Evolutionary conservation across 2,888 invertebrate genomes (phyloP).

Genomic region (Drosophila meridionalis): DNA sequence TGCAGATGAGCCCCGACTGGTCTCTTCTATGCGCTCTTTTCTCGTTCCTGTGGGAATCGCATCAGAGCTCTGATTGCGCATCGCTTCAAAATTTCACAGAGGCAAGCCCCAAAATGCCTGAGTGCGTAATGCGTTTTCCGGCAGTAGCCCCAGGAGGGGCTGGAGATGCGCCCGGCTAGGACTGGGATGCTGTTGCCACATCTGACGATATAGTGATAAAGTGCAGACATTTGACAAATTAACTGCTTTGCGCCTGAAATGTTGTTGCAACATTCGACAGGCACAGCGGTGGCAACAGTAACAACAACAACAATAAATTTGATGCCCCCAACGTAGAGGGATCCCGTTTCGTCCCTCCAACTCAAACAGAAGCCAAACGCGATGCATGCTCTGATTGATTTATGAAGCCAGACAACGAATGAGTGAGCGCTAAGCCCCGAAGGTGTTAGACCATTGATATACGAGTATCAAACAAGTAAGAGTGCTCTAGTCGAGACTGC

Average conservation of each 20-base stretch:
- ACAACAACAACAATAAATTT: slow-evolving; percentile 11
- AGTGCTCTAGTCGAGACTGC: no score
- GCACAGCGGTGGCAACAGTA: slow-evolving; percentile 24
- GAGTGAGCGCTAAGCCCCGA: slow-evolving; percentile 27
- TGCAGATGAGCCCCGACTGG: slow-evolving; percentile 65
- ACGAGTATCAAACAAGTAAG: no score
- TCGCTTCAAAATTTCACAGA: slow-evolving; percentile 80
- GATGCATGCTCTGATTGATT: slow-evolving; percentile 65
- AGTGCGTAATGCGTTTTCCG: slow-evolving; percentile 79
- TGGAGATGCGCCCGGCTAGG: background rate
- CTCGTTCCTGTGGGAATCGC: slow-evolving; percentile 72
- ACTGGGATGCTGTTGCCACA: slow-evolving; percentile 6
- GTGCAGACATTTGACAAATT: slow-evolving; percentile 82
- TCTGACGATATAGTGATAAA: slow-evolving; percentile 78
- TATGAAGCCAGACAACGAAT: slow-evolving; percentile 58
- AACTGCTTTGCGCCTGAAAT: slow-evolving; percentile 79
- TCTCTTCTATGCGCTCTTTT: slow-evolving; percentile 18
- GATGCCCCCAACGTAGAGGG: background rate
- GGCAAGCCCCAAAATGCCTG: slow-evolving; percentile 66
- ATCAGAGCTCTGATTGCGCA: slow-evolving; percentile 78
- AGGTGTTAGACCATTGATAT: slow-evolving; percentile 45
- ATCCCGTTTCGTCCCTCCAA: background rate
- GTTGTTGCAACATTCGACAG: slow-evolving; percentile 68
- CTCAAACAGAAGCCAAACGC: slow-evolving; percentile 33
- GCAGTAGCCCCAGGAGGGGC: slow-evolving; percentile 28